Conservation (phyloP, 2,797 vertebrate species). For the Chelmon rostratus region DNA sequence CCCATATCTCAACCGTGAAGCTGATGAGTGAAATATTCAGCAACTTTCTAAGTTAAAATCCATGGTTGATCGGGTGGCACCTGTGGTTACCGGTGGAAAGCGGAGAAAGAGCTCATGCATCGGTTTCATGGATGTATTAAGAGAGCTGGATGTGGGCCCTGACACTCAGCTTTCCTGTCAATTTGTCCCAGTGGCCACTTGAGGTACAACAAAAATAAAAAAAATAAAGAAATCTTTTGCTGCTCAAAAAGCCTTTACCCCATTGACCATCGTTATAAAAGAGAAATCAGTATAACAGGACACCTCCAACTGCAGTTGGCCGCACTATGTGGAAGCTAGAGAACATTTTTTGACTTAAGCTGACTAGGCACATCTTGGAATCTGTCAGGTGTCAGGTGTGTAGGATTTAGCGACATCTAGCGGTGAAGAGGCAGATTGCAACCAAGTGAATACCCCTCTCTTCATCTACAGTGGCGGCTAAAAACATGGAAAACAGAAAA, state of each 20-base stretch:
- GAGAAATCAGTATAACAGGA: background rate
- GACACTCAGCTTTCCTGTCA: background rate
- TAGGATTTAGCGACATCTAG: too few relatives aligned
- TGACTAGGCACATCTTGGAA: too few relatives aligned
- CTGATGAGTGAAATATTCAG: background rate
- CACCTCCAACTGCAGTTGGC: background rate
- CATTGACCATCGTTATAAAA: background rate
- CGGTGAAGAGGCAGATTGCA: too few relatives aligned
- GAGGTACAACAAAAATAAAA: background rate
- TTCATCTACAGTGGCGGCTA: too few relatives aligned
- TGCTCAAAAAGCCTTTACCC: background rate
- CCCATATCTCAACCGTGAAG: background rate
- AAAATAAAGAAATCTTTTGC: background rate
- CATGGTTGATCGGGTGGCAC: background rate
- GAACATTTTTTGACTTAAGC: too few relatives aligned
- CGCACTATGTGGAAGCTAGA: background rate
- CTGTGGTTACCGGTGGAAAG: background rate
- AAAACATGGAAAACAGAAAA: too few relatives aligned
- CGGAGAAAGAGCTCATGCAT: background rate
- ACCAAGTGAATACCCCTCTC: too few relatives aligned
- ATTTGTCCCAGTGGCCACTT: background rate
- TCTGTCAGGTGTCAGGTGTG: too few relatives aligned
- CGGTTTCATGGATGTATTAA: too few relatives aligned
- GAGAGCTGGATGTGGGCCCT: background rate
- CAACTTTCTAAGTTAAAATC: background rate